Conservation (phyloP, 2,888 invertebrate genomes). For the Apeira syringaria region DNA sequence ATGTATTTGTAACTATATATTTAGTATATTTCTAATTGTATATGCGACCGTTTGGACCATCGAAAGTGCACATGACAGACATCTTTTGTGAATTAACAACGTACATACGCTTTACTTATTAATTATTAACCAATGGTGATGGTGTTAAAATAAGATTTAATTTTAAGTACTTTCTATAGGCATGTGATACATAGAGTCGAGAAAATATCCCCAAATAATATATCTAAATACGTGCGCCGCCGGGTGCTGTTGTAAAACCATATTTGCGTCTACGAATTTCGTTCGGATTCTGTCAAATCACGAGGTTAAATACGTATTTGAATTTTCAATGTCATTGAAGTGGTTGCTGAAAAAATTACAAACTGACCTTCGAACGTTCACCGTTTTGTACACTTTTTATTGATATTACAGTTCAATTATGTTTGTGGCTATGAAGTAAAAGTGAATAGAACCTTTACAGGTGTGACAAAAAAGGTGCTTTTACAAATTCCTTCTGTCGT, state of each 20-base stretch:
- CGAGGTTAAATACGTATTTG: constrained; percentile 31
- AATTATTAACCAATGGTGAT: constrained; percentile 64
- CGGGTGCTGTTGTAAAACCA: constrained; percentile 16
- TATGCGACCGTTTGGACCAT: constrained; percentile 67
- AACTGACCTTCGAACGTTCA: constrained; percentile 60
- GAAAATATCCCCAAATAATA: constrained; percentile 9
- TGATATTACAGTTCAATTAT: constrained; percentile 19
- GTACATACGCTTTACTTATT: constrained; percentile 49
- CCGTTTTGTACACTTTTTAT: constrained; percentile 40
- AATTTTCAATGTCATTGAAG: constrained; percentile 60
- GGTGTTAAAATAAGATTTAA: constrained; percentile 55
- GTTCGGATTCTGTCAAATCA: constrained; percentile 4
- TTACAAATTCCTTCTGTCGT: too few species aligned
- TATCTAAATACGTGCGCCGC: constrained; percentile 22
- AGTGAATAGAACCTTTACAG: too few species aligned
- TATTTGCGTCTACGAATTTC: not conserved
- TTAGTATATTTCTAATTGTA: constrained; percentile 13
- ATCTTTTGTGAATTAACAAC: constrained; percentile 36
- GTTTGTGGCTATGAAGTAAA: constrained; percentile 9
- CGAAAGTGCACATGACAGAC: constrained; percentile 75
- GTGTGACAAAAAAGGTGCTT: too few species aligned
- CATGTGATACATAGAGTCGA: constrained; percentile 65
- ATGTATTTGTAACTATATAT: not conserved
- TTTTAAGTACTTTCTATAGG: constrained; percentile 39
- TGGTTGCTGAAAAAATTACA: constrained; percentile 45